Base-by-base conservation (phyloP, 2,113 vertebrate genomes). In the Pelobates fuscus region DNA sequence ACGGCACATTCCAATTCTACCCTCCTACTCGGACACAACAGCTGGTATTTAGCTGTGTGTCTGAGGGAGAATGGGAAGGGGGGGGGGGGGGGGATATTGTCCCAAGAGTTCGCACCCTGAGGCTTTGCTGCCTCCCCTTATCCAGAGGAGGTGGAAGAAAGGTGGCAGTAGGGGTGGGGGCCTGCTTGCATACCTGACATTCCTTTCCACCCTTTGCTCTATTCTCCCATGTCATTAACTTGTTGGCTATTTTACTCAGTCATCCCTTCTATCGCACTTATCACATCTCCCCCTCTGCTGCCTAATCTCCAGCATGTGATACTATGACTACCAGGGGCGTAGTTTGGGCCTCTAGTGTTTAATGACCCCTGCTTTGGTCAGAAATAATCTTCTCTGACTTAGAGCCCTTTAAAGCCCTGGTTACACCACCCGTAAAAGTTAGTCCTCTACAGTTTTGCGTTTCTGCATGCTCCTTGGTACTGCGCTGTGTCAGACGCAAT, bases 91-190 rank as follows among this genome's bases (percentile, higher is more conserved):
- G 5, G 2, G 17, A 24, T 12, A 18, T 8, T 15, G 69, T 54
- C 30, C 26, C 27, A 17, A 27, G 2, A 44, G 26, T 10, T 27
- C 58, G 10, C 21, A 10, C 66, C 58, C 14, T 23, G 3, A 20
- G 25, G 7, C 24, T 5, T 26, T 62, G 80, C 60, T 27, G 7
- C 20, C 23, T 21, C 5, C 49, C 8, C 32, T 55, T n/a, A 32
- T 81, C 83, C 67, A 66, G 77, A 24, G 84, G 83, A 26, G 79
- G 82, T 23, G 8, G 44, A 0, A 41, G 70, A 67, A 68, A 49
- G 15, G 44, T 14, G 69, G 83, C 24, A 17, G 18, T 27, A 7
- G 29, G 64, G 30, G 8, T 62, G 44, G 44, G 10, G 44, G 10
- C 25, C 20, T 3, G 37, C 6, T 2, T 8, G 10, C 62, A 70